Base-by-base conservation (phyloP, 2,888 invertebrate genomes). In the Empis livida region DNA sequence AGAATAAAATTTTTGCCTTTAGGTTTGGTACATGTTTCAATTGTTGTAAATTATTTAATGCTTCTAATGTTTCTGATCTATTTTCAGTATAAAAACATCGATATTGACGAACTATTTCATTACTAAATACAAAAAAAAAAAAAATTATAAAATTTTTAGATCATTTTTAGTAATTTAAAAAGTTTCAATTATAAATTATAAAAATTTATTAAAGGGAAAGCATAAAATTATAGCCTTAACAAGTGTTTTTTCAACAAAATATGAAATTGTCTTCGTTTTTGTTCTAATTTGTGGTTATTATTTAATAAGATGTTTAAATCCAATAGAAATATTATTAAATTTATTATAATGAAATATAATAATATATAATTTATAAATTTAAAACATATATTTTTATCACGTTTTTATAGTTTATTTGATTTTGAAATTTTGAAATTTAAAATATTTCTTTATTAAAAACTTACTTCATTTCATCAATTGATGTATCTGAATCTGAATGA, bases 1-100 rank as follows among this genome's bases (percentile, higher is more conserved):
- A 95, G 73, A 95, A 95, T 54, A 96, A 78, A 55, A 96, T 89
- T 76, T 95, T 96, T 59, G 85, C 82, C 73, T 96, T 95, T 54
- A 96, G 77, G 61, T 91, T 90, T 50, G 87, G 84, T 13, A 88
- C 86, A 55, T 88, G 84, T 47, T 79, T 76, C 48, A 96, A 76
- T 53, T 87, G 85, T 10, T 83, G 80, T 49, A 95, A 73, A 30
- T 80, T 77, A 57, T 90, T 84, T 50, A 96, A 73, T 10, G 92
- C 87, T 57, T 93, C 90, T 57, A 94, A 71, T 1, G 89, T 84
- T 59, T 91, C 86, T 49, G 87, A 81, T 48, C 93, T 78, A 31
- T 85, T 86, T 57, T 86, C 83, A 44, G 84, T 78, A 73, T 94
- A 95, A 50, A 95, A 78, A 51, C 82, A 79, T 32, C 84, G 84